These are phyloP conservation scores for Noctua janthe DNA, from an alignment of 2,888 invertebrate genomes.

Conservation along the genomic window DNA sequence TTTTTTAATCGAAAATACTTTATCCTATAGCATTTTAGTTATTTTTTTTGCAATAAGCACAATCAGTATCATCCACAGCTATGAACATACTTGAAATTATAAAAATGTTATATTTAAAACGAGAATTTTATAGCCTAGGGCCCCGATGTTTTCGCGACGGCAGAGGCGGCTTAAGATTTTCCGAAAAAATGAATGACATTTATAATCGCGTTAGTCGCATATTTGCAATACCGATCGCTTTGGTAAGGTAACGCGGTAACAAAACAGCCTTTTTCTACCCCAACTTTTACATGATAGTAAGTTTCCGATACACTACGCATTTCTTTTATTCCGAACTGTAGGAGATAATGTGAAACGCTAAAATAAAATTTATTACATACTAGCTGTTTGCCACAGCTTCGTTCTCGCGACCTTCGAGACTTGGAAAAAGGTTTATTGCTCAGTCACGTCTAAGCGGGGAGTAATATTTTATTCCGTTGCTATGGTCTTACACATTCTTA, in stretches of 20 bases:
- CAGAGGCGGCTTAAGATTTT: not conserved
- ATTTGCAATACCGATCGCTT: not conserved
- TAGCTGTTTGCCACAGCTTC: conserved; percentile 55
- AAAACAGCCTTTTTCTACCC: not conserved
- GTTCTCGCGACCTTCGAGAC: conserved; percentile 59
- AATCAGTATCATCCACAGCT: too few relatives aligned
- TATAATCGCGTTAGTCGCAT: not conserved
- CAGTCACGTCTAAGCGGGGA: conserved; percentile 61
- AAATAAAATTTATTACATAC: conserved; percentile 63
- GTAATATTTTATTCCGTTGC: conserved; percentile 63
- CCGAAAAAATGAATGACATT: not conserved
- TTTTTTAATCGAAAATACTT: too few relatives aligned
- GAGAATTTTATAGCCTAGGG: too few relatives aligned
- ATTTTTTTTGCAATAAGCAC: too few relatives aligned
- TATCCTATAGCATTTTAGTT: too few relatives aligned
- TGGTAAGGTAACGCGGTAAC: not conserved
- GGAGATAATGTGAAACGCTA: conserved; percentile 60
- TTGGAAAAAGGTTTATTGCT: conserved; percentile 64
- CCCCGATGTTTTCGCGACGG: not conserved
- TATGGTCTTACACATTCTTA: conserved; percentile 53
- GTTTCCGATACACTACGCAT: conserved; percentile 34
- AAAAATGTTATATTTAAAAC: too few relatives aligned
- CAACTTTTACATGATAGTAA: conserved; percentile 8
- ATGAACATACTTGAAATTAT: too few relatives aligned
- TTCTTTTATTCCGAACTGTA: conserved; percentile 52